Conservation (phyloP, 2,888 invertebrate genomes). For the Pollenia amentaria region DNA sequence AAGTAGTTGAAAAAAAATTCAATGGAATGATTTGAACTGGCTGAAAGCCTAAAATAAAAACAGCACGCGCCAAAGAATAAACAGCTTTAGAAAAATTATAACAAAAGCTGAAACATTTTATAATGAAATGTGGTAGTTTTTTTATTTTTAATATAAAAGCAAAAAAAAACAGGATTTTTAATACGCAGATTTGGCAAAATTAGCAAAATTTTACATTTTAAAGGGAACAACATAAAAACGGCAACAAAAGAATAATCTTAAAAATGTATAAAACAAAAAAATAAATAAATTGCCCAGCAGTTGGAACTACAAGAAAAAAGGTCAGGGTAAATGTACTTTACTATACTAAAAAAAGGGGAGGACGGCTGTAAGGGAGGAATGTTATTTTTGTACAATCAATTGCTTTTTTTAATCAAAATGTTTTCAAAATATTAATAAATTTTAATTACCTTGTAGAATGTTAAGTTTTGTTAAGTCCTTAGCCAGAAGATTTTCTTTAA, state of each 20-base stretch:
- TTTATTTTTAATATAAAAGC: slow-evolving; percentile 16
- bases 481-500: background rate
- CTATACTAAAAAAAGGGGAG: slow-evolving; percentile 41
- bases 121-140: slow-evolving; percentile 56
- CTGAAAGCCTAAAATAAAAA: slow-evolving; percentile 53
- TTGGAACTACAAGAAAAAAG: slow-evolving; percentile 20
- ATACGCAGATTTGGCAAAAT: slow-evolving; percentile 47
- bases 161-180: slow-evolving; percentile 35
- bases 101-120: slow-evolving; percentile 31
- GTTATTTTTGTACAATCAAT: background rate
- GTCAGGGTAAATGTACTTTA: slow-evolving; percentile 28
- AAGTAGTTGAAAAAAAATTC: slow-evolving; percentile 5
- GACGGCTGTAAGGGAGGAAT: slow-evolving; percentile 36
- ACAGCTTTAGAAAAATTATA: slow-evolving; percentile 59
- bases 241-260: slow-evolving; percentile 11
- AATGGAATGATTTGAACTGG: slow-evolving; percentile 18
- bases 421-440: slow-evolving; percentile 62
- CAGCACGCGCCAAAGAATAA: slow-evolving; percentile 71
- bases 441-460: slow-evolving; percentile 49
- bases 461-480: slow-evolving; percentile 1
- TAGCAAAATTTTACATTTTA: slow-evolving; percentile 43
- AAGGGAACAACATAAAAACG: slow-evolving; percentile 24
- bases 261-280: slow-evolving; percentile 9
- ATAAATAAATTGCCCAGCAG: slow-evolving; percentile 17
- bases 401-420: slow-evolving; percentile 22